phyloP scores from a whole-genome alignment of 2,113 vertebrate genomes.

The Seriola dumerili region DNA sequence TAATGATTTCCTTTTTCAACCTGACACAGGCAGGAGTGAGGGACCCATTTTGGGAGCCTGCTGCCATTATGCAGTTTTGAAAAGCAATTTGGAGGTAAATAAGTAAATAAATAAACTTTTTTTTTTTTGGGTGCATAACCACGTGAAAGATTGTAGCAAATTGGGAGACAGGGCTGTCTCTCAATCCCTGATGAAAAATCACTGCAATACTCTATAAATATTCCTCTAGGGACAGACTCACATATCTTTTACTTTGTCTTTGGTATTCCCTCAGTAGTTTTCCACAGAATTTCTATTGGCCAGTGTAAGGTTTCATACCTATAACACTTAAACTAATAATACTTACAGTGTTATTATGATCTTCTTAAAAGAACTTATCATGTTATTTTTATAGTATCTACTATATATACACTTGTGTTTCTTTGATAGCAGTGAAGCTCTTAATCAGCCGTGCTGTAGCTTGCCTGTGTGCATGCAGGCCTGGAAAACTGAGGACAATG shows the following conservation, averaged over 20 bases:
- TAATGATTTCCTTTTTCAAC: conserved; percentile 80
- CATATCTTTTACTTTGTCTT: conserved; percentile 5
- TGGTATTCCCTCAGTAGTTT: neutral
- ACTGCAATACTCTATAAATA: conserved; percentile 37
- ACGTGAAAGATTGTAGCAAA: conserved; percentile 23
- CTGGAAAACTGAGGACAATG: neutral
- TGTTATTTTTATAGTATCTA: neutral
- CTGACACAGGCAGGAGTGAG: conserved; percentile 61
- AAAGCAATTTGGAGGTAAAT: conserved; percentile 53
- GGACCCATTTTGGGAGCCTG: conserved; percentile 14
- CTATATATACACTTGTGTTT: neutral
- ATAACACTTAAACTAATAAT: neutral
- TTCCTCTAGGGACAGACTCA: conserved; percentile 1
- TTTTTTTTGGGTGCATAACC: neutral
- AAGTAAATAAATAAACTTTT: conserved; percentile 37
- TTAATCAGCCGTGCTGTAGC: neutral
- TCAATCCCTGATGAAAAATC: conserved; percentile 43
- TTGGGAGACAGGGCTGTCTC: conserved; percentile 33
- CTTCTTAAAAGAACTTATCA: neutral
- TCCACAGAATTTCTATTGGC: neutral
- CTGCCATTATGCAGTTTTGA: conserved; percentile 36
- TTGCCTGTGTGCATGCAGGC: neutral
- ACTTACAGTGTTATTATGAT: neutral
- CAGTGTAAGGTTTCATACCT: neutral
- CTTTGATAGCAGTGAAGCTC: neutral